phyloP scores from a whole-genome alignment of 1,140 invertebrate genomes.

The Brachionus sp. region DNA sequence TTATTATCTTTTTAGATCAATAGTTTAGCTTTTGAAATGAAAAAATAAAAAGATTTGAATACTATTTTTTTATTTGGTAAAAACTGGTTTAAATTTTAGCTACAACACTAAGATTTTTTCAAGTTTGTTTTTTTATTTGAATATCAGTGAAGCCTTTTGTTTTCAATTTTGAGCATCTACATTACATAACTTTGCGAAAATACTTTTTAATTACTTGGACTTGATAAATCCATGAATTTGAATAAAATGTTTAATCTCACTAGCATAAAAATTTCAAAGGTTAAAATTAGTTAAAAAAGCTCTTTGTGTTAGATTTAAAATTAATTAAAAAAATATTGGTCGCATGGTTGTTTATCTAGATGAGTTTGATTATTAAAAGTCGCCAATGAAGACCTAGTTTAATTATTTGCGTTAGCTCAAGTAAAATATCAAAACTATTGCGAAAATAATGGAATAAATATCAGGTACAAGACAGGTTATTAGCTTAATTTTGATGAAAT shows the following conservation, averaged over 20 bases:
- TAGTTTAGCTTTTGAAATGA: not conserved
- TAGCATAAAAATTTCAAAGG: not conserved
- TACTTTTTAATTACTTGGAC: not conserved
- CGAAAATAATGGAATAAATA: not conserved
- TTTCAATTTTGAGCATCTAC: not conserved
- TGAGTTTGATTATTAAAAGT: not conserved
- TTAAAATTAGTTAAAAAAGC: not conserved
- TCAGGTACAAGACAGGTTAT: not conserved
- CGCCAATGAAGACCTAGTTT: not conserved
- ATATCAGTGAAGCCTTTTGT: not conserved
- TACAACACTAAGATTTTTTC: not conserved
- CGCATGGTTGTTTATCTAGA: not conserved
- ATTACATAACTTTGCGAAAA: not conserved
- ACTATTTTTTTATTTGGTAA: not conserved
- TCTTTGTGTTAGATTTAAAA: not conserved
- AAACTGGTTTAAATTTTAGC: not conserved
- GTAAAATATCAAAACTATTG: not conserved
- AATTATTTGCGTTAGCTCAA: not conserved
- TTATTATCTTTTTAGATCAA: not conserved
- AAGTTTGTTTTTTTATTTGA: not conserved
- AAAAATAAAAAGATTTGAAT: too few species aligned
- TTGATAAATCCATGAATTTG: not conserved
- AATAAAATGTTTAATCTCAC: not conserved
- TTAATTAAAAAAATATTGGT: not conserved
- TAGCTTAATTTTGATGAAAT: slow-evolving; percentile 4